A percentile compares a stretch with the other conserved stretches of the same genome.
Evolutionary conservation across 2,113 vertebrate species (phyloP).

Genomic region (Lota lota): DNA sequence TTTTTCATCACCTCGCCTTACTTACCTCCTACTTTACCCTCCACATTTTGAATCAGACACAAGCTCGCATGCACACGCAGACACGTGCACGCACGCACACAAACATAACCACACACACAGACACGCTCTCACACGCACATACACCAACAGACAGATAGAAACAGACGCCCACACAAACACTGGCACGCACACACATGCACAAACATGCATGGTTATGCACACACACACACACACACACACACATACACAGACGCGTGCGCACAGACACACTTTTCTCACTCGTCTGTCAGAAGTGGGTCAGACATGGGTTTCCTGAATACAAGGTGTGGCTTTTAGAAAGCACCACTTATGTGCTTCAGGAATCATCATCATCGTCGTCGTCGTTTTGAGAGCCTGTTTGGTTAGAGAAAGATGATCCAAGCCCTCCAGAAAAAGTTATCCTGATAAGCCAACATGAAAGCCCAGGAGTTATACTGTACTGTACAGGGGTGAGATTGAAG

Average conservation of each 20-base stretch:
- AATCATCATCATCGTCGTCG: too few species aligned
- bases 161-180: neutral
- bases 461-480: too few species aligned
- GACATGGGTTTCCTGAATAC: neutral
- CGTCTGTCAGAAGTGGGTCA: neutral
- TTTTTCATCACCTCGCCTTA: slow-evolving; percentile 25
- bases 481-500: too few species aligned
- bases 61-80: neutral
- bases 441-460: too few species aligned
- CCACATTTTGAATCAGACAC: neutral
- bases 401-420: too few species aligned
- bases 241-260: neutral
- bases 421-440: too few species aligned
- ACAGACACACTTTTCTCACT: neutral
- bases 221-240: slow-evolving; percentile 7
- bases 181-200: neutral
- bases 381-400: too few species aligned
- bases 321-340: neutral
- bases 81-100: neutral
- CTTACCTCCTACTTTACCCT: slow-evolving; percentile 1
- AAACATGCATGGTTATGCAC: neutral
- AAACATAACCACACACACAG: neutral
- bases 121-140: neutral
- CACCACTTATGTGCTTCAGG: neutral
- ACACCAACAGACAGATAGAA: neutral